Percentiles rank a stretch among this genome's conserved stretches.
These are phyloP conservation scores for Beaufortia kweichowensis DNA, from an alignment of 2,113 vertebrate species.

Conservation along the genomic window DNA sequence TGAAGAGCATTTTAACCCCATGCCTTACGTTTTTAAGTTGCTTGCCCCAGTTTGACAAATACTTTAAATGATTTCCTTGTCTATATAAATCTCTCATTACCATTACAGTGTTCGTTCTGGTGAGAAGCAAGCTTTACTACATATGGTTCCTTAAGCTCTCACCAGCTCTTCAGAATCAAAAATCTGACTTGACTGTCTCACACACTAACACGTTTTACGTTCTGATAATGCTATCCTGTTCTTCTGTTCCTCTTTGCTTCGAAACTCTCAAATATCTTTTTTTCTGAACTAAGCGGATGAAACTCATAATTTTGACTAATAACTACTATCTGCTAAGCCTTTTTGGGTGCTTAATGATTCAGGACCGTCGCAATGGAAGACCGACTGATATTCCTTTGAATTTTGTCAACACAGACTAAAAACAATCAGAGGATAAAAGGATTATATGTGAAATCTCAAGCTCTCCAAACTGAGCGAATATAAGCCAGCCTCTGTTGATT, in stretches of 20 bases:
- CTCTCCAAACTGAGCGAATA: constrained; percentile 15
- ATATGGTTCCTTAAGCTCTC: not conserved
- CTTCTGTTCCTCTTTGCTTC: not conserved
- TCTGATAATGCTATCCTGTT: not conserved
- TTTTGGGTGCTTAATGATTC: constrained; percentile 16
- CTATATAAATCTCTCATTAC: not conserved
- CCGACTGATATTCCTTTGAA: constrained; percentile 38
- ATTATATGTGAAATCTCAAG: constrained; percentile 33
- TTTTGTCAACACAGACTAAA: not conserved
- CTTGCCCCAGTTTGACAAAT: not conserved
- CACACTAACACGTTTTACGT: constrained; percentile 7
- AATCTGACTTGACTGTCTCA: not conserved
- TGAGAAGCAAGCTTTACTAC: not conserved
- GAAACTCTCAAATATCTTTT: not conserved
- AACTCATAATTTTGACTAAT: constrained; percentile 1
- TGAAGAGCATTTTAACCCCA: not conserved
- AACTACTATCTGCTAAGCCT: constrained; percentile 2
- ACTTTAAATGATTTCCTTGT: not conserved
- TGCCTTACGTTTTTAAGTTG: constrained; percentile 12
- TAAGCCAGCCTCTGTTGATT: constrained; percentile 37
- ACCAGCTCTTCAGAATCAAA: not conserved
- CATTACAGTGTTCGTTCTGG: not conserved
- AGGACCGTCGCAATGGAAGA: constrained; percentile 42
- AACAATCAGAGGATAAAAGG: constrained; percentile 12
- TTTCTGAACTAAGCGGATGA: not conserved